Evolutionary conservation across 2,113 vertebrate genomes (phyloP).

Genomic region (Coptodon bakossiorum): DNA sequence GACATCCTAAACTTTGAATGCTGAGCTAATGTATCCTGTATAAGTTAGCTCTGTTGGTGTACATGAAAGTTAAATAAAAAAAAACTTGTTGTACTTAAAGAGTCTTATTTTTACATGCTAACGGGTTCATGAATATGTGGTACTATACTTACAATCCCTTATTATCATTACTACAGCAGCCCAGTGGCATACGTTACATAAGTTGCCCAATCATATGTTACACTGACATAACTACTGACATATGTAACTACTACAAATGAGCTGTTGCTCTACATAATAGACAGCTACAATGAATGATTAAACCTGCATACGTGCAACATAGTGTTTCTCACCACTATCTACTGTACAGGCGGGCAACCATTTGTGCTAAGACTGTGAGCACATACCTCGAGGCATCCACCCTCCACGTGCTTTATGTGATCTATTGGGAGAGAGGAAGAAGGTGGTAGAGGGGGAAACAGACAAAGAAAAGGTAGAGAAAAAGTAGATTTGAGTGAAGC

Average conservation of each 20-base stretch:
- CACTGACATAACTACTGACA: background rate
- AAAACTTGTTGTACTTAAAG: background rate
- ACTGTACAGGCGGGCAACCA: background rate
- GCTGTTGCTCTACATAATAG: background rate
- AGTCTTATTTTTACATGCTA: background rate
- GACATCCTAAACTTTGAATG: background rate
- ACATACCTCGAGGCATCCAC: background rate
- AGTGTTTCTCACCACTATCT: background rate
- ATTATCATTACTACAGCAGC: background rate
- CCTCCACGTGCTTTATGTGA: slow-evolving; percentile 19
- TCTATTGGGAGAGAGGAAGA: background rate
- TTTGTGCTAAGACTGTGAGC: slow-evolving; percentile 4
- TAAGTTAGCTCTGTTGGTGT: background rate
- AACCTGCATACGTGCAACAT: background rate
- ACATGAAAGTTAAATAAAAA: background rate
- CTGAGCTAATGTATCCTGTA: background rate
- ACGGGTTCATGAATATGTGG: background rate
- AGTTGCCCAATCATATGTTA: background rate
- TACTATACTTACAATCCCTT: background rate
- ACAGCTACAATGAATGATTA: background rate
- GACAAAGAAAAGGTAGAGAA: background rate
- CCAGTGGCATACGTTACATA: background rate
- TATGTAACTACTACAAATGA: background rate
- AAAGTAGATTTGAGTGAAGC: slow-evolving; percentile 40
- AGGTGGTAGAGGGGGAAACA: background rate